phyloP scores from a whole-genome alignment of 1,140 invertebrate genomes.

The Manduca sexta region DNA sequence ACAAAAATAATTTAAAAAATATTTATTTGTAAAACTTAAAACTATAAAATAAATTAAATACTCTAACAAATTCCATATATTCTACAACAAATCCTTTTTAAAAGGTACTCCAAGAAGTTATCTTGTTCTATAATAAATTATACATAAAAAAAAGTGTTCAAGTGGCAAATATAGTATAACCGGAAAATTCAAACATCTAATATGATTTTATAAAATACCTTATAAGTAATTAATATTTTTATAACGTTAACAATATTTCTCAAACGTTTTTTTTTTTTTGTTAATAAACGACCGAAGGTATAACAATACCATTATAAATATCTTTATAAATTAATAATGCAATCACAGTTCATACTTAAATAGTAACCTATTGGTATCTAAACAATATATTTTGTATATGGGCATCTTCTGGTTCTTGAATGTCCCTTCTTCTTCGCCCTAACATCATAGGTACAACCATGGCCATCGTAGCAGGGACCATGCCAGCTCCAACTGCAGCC shows the following conservation, averaged over 20 bases:
- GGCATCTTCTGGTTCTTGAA: slow-evolving; percentile 15
- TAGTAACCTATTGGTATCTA: slow-evolving; percentile 16
- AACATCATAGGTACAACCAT: slow-evolving; percentile 85
- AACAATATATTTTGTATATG: slow-evolving; percentile 25
- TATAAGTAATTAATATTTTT: too few relatives aligned
- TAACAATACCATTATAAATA: not conserved
- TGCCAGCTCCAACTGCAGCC: slow-evolving; percentile 83
- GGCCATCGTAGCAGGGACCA: slow-evolving; percentile 85
- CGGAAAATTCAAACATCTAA: too few relatives aligned
- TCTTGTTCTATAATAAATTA: too few relatives aligned
- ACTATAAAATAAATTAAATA: not conserved
- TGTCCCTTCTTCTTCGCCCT: slow-evolving; percentile 64
- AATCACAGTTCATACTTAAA: not conserved
- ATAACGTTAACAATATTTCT: too few relatives aligned
- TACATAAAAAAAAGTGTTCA: slow-evolving; percentile 4
- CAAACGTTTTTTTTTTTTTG: too few relatives aligned
- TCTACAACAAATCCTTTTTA: slow-evolving; percentile 2
- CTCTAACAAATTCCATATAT: not conserved
- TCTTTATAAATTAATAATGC: not conserved
- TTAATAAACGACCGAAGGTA: too few relatives aligned
- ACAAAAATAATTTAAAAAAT: too few relatives aligned
- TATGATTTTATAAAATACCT: too few relatives aligned
- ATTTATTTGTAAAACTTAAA: not conserved
- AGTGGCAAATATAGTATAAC: too few relatives aligned
- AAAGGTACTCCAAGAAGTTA: slow-evolving; percentile 1